A percentile compares a stretch with the other conserved stretches of the same genome.
These are phyloP conservation scores for Silvanus unidentatus DNA, from an alignment of 2,888 invertebrate species.

Conservation along the genomic window DNA sequence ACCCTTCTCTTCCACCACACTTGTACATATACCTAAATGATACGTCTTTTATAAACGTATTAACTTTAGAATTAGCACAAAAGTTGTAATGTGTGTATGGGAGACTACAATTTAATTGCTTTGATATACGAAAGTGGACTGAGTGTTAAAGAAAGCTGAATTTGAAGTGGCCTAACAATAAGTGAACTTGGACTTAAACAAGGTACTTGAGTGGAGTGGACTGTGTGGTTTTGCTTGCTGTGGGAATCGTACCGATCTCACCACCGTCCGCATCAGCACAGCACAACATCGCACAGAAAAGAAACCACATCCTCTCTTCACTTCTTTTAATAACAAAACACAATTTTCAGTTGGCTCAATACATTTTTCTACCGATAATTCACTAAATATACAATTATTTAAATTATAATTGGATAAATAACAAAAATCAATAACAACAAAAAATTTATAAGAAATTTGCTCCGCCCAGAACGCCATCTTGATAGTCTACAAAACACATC, in stretches of 20 bases:
- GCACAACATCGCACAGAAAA: constrained; percentile 5
- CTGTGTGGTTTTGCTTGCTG: constrained; percentile 31
- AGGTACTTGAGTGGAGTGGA: constrained; percentile 36
- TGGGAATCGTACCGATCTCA: constrained; percentile 37
- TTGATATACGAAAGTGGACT: constrained; percentile 18
- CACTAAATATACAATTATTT: too few species aligned
- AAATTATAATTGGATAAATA: too few species aligned
- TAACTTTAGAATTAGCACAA: too few species aligned
- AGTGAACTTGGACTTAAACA: constrained; percentile 28
- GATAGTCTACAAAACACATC: constrained; percentile 33
- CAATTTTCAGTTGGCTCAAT: too few species aligned
- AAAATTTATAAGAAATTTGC: constrained; percentile 27
- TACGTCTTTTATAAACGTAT: too few species aligned
- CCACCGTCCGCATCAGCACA: constrained; percentile 13
- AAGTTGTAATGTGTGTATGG: too few species aligned
- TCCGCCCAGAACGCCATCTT: constrained; percentile 37
- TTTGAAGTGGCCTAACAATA: constrained; percentile 28
- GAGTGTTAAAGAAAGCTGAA: constrained; percentile 32
- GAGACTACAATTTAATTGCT: too few species aligned
- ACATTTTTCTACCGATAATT: too few species aligned
- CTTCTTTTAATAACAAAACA: too few species aligned
- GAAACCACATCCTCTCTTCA: background rate
- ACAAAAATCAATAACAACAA: constrained; percentile 11
- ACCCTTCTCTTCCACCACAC: too few species aligned
- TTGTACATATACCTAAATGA: too few species aligned